phyloP scores from a whole-genome alignment of 2,797 vertebrate genomes.

The Tapirus indicus region DNA sequence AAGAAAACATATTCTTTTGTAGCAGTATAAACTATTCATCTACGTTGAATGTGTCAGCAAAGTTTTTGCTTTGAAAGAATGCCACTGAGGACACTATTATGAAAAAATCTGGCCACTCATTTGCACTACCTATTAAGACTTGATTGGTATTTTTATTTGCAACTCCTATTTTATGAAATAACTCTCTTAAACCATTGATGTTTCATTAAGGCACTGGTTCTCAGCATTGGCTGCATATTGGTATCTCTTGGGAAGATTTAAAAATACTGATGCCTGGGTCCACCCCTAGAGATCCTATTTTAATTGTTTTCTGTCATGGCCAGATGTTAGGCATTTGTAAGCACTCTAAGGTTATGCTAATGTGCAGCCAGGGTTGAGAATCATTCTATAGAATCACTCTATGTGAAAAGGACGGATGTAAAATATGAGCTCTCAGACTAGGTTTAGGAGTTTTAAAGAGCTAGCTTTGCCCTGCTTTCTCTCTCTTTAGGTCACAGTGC shows the following conservation, averaged over 20 bases:
- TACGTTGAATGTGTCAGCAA: neutral
- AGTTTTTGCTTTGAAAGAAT: neutral
- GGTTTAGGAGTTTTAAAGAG: neutral
- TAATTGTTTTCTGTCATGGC: neutral
- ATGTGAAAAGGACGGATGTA: neutral
- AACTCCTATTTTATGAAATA: neutral
- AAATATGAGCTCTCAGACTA: neutral
- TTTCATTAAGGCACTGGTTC: neutral
- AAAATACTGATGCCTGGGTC: neutral
- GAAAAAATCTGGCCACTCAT: neutral
- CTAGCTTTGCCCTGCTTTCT: neutral
- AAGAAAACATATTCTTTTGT: neutral
- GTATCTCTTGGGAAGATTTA: neutral
- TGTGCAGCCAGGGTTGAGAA: neutral
- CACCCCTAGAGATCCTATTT: conserved; percentile 7
- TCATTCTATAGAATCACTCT: neutral
- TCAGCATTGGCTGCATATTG: neutral
- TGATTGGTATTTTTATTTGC: neutral
- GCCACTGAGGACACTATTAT: neutral
- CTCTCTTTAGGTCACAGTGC: neutral
- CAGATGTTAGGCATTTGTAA: neutral
- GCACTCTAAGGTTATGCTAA: neutral
- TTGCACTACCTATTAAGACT: neutral
- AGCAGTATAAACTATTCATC: neutral
- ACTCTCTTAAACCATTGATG: neutral